Conservation (phyloP, 2,113 vertebrate species). For the Phodopus roborovskii region DNA sequence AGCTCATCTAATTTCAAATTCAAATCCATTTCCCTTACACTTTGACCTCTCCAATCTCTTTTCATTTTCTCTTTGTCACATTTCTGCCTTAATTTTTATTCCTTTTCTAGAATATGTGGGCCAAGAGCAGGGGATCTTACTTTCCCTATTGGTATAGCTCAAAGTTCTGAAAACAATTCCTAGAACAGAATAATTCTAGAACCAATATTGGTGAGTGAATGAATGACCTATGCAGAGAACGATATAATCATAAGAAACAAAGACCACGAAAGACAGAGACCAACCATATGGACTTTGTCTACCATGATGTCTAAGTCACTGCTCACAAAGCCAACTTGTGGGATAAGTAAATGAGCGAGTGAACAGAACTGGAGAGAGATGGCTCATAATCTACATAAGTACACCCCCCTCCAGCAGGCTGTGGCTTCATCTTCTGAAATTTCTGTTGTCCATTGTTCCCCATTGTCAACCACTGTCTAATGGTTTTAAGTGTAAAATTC, state of each 20-base stretch:
- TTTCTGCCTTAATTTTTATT: not conserved
- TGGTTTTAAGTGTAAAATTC: not conserved
- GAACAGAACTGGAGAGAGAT: fast-evolving
- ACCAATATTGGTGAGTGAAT: not conserved
- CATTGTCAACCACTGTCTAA: not conserved
- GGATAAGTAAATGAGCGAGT: not conserved
- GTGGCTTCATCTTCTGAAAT: not conserved
- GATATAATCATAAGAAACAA: not conserved
- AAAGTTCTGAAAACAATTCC: conserved; percentile 39
- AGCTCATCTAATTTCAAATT: not conserved
- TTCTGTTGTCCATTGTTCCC: not conserved
- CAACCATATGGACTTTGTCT: not conserved
- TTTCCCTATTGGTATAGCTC: not conserved
- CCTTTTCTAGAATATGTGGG: not conserved
- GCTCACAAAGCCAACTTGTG: not conserved
- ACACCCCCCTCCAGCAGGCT: not conserved
- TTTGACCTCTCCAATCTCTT: not conserved
- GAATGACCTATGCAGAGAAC: not conserved
- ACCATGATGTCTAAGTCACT: not conserved
- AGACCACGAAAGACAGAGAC: not conserved
- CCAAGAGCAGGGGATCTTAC: not conserved
- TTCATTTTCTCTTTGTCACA: not conserved
- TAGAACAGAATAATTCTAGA: not conserved
- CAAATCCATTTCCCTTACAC: not conserved
- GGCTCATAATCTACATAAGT: not conserved